Percentiles rank a stretch among this genome's conserved stretches.
Conservation (phyloP, 2,113 vertebrate genomes). For the Turnix velox region DNA sequence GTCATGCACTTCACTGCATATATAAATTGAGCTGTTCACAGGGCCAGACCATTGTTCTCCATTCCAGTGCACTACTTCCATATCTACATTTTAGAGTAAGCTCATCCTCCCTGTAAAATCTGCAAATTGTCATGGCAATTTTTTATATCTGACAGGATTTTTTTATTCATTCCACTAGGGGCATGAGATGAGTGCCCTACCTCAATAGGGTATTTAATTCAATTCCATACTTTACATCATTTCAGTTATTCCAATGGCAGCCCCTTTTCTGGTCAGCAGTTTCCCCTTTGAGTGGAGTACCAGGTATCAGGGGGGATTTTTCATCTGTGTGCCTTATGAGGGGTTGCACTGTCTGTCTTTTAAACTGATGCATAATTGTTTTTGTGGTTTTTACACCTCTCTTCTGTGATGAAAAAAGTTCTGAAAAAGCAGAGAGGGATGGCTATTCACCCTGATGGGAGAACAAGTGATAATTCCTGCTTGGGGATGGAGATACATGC, state of each 20-base stretch:
- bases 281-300: background rate
- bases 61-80: background rate
- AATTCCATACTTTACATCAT: background rate
- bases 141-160: background rate
- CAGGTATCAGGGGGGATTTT: background rate
- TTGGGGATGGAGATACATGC: background rate
- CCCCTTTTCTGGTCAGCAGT: background rate
- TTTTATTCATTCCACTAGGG: background rate
- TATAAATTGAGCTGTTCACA: background rate
- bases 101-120: accelerated
- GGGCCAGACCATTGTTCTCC: background rate
- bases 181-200: background rate
- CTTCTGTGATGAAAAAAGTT: background rate
- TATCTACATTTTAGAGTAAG: background rate
- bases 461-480: background rate
- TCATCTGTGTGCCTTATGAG: accelerated
- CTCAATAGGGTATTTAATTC: background rate
- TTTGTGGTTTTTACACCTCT: background rate
- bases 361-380: background rate
- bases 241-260: background rate
- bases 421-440: background rate
- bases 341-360: background rate
- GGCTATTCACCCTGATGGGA: background rate
- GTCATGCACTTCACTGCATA: background rate
- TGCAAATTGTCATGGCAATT: background rate